These are phyloP conservation scores for Lophochroa leadbeateri DNA, from an alignment of 2,113 vertebrate species.

Conservation along the genomic window DNA sequence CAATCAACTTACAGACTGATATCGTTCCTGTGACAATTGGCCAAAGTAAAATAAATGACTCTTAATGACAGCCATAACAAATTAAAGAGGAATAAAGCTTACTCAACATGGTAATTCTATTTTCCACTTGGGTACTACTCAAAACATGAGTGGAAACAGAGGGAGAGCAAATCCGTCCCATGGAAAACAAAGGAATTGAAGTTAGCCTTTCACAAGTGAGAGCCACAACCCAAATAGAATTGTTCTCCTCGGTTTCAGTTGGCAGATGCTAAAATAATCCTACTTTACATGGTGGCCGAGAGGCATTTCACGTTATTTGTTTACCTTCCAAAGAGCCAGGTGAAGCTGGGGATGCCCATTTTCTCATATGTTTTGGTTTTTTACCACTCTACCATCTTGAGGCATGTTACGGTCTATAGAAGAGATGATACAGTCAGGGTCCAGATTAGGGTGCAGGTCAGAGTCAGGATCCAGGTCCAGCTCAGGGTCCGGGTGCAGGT, in stretches of 20 bases:
- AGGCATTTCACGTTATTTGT: background rate
- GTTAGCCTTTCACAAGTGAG: background rate
- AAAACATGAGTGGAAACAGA: conserved; percentile 23
- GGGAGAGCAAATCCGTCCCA: background rate
- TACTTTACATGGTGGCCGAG: background rate
- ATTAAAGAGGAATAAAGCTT: conserved; percentile 70
- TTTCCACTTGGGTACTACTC: conserved; percentile 69
- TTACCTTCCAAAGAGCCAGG: background rate
- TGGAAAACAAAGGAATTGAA: background rate
- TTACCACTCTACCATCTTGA: background rate
- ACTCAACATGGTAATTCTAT: conserved; percentile 64
- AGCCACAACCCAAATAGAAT: background rate
- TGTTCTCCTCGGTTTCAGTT: background rate
- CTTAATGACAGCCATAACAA: conserved; percentile 41
- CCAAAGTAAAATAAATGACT: conserved; percentile 51
- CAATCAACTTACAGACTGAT: background rate
- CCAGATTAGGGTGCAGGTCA: too few relatives aligned
- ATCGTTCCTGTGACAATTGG: conserved; percentile 21
- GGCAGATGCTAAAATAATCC: background rate
- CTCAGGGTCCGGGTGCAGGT: too few relatives aligned
- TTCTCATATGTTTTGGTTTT: fast-evolving
- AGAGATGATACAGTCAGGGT: background rate
- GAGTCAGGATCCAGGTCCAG: too few relatives aligned
- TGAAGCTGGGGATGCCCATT: background rate
- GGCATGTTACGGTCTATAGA: background rate